Evolutionary conservation across 2,797 vertebrate species (phyloP).

Genomic region (Sebastes minor): DNA sequence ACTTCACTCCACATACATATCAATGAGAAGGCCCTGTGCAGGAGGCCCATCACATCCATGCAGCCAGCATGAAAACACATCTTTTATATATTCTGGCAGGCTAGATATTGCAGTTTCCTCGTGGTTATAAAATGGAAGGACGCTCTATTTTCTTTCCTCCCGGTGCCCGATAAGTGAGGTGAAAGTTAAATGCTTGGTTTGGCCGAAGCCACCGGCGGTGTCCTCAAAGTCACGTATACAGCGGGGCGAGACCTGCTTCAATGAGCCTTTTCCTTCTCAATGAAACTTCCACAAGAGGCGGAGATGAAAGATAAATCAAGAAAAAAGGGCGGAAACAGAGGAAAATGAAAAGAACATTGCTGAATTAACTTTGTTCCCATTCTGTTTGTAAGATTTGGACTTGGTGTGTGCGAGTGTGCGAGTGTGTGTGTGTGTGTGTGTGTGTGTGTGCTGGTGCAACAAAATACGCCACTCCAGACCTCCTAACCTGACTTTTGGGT

Average conservation of each 20-base stretch:
- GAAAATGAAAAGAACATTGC: constrained; percentile 42
- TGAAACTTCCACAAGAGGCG: constrained; percentile 35
- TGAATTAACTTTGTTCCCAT: constrained; percentile 36
- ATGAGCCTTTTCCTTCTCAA: constrained; percentile 51
- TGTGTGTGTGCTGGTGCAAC: neutral
- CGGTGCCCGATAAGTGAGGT: constrained; percentile 26
- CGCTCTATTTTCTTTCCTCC: constrained; percentile 1
- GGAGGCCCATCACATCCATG: constrained; percentile 21
- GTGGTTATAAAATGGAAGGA: constrained; percentile 27
- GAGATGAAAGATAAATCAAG: constrained; percentile 62
- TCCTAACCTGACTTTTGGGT: constrained; percentile 45
- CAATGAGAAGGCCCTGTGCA: constrained; percentile 15
- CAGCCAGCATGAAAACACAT: constrained; percentile 42
- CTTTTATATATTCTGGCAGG: neutral
- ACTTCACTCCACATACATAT: constrained; percentile 12
- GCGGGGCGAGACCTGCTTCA: constrained; percentile 32
- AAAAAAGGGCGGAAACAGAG: constrained; percentile 36
- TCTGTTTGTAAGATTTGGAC: neutral
- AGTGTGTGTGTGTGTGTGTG: neutral
- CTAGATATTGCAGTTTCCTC: constrained; percentile 30
- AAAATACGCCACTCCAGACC: constrained; percentile 22
- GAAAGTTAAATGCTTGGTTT: constrained; percentile 53
- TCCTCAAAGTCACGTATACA: constrained; percentile 62
- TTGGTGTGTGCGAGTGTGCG: neutral
- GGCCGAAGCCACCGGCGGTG: constrained; percentile 18